A percentile compares a stretch with the other conserved stretches of the same genome.
These are phyloP conservation scores for Papilio polytes DNA, from an alignment of 1,140 invertebrate species.

Conservation along the genomic window DNA sequence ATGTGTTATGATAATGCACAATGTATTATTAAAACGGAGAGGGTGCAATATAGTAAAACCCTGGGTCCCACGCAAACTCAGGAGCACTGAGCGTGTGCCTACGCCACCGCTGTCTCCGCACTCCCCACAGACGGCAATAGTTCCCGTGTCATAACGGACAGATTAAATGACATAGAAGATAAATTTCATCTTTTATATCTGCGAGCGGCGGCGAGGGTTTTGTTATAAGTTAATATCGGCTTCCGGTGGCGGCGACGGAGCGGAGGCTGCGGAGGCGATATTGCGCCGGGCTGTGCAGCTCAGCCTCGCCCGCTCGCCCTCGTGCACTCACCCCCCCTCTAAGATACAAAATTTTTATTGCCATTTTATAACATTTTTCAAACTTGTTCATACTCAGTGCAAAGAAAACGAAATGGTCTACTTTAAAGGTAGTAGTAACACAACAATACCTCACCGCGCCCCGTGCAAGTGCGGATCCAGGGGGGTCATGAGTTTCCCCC, in stretches of 20 bases:
- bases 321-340: not conserved
- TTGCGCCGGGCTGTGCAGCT: not conserved
- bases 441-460: not conserved
- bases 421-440: not conserved
- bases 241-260: not conserved
- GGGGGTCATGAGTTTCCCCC: no score
- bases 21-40: not conserved
- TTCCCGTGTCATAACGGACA: constrained; percentile 10
- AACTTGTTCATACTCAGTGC: not conserved
- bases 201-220: constrained; percentile 5
- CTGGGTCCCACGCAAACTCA: not conserved
- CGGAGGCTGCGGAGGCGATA: not conserved
- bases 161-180: constrained; percentile 26
- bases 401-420: not conserved
- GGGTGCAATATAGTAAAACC: not conserved
- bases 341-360: constrained; percentile 4
- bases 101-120: not conserved
- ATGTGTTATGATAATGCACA: not conserved
- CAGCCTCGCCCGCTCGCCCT: not conserved
- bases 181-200: constrained; percentile 21
- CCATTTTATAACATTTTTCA: not conserved
- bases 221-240: constrained; percentile 25
- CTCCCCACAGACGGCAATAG: not conserved
- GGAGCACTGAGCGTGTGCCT: not conserved
- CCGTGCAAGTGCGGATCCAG: no score